Conservation (phyloP, 23 tunicate genomes). For the Trididemnum miniatum region DNA sequence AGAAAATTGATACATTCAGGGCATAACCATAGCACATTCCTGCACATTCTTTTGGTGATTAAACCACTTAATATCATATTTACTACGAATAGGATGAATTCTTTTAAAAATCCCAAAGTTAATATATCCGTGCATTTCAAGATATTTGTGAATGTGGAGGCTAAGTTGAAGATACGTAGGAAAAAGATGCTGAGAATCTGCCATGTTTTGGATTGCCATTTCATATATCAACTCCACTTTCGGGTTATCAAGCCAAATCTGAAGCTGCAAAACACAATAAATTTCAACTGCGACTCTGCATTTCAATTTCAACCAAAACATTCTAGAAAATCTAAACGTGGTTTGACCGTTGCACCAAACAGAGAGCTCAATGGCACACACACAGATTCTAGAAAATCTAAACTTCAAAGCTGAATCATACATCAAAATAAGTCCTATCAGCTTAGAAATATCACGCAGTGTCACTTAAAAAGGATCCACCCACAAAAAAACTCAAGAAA, state of each 20-base stretch:
- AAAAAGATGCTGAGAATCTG: conserved; percentile 33
- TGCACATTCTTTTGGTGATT: too few relatives aligned
- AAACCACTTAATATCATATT: conserved; percentile 9
- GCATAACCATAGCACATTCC: too few relatives aligned
- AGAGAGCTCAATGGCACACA: not conserved
- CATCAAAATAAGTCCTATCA: too few relatives aligned
- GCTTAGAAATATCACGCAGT: too few relatives aligned
- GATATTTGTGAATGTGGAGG: conserved; percentile 63
- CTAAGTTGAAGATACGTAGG: conserved; percentile 47
- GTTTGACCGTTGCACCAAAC: too few relatives aligned
- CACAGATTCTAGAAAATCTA: not conserved
- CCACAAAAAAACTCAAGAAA: too few relatives aligned
- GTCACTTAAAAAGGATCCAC: too few relatives aligned
- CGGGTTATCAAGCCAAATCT: conserved; percentile 87
- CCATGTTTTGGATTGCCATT: conserved; percentile 48
- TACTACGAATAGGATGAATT: conserved; percentile 68
- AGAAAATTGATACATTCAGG: too few relatives aligned
- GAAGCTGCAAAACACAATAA: conserved; percentile 44
- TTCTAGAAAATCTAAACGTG: not conserved
- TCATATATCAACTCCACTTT: conserved; percentile 67
- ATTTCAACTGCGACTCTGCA: too few relatives aligned
- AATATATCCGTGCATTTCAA: conserved; percentile 69
- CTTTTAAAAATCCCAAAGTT: conserved; percentile 89
- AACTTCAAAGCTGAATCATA: not conserved
- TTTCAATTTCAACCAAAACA: too few relatives aligned